A percentile compares a stretch with the other conserved stretches of the same genome.
phyloP scores from a whole-genome alignment of 2,797 vertebrate species.

The Discoglossus pictus region DNA sequence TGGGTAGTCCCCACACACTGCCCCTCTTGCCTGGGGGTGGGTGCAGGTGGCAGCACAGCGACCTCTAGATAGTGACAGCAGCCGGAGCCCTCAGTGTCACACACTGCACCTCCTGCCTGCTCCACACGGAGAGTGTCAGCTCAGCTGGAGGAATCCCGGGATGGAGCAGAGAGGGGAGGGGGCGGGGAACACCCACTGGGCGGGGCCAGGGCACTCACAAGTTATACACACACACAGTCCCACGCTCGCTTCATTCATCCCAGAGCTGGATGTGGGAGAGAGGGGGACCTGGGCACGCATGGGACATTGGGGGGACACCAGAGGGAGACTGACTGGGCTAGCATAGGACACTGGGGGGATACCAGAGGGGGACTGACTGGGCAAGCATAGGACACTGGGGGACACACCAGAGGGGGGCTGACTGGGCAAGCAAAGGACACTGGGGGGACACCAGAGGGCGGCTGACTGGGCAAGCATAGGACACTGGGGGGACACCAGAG shows the following conservation, averaged over 20 bases:
- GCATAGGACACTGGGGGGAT: too few species aligned
- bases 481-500: too few species aligned
- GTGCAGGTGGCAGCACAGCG: conserved; percentile 43
- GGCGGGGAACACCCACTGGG: conserved; percentile 61
- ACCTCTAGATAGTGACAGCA: conserved; percentile 32
- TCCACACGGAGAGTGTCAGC: conserved; percentile 62
- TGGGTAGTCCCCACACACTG: conserved; percentile 3
- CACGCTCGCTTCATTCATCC: conserved; percentile 32
- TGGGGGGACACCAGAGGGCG: too few species aligned
- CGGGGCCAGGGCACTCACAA: conserved; percentile 52
- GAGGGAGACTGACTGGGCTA: too few species aligned
- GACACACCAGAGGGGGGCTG: too few species aligned
- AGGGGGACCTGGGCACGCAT: neutral
- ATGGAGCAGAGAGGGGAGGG: conserved; percentile 54
- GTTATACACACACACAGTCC: neutral
- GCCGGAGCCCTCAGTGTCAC: conserved; percentile 50
- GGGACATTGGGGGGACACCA: too few species aligned
- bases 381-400: too few species aligned
- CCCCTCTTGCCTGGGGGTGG: neutral
- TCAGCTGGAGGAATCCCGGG: conserved; percentile 61
- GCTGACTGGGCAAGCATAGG: too few species aligned
- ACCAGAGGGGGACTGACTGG: too few species aligned
- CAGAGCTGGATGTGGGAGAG: neutral
- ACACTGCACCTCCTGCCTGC: conserved; percentile 64
- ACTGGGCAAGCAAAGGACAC: too few species aligned